phyloP scores from a whole-genome alignment of 2,113 vertebrate species.

The Peromyscus maniculatus region DNA sequence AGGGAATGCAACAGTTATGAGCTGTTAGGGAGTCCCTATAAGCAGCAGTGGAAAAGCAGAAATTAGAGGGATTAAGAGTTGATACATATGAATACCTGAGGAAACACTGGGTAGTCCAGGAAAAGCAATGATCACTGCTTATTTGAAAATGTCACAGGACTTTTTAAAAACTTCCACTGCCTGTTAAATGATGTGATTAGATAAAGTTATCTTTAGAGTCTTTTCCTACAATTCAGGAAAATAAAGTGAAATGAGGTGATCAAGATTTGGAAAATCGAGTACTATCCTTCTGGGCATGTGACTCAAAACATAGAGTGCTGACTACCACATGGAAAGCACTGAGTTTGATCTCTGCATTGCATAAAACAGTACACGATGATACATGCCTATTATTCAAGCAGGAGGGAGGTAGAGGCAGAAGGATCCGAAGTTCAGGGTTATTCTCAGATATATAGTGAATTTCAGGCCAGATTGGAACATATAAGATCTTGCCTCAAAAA shows the following conservation, averaged over 20 bases:
- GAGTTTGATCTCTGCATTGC: too few relatives aligned
- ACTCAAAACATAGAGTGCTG: background rate
- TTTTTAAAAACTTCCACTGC: background rate
- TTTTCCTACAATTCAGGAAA: background rate
- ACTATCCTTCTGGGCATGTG: background rate
- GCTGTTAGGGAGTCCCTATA: background rate
- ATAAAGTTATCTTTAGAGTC: background rate
- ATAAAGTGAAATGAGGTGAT: background rate
- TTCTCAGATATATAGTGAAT: background rate
- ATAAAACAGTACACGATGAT: background rate
- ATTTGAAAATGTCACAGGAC: background rate
- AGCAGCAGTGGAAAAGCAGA: background rate
- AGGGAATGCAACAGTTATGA: background rate
- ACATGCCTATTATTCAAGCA: background rate
- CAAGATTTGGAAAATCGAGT: background rate
- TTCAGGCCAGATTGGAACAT: background rate
- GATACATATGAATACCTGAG: background rate
- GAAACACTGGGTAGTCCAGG: background rate
- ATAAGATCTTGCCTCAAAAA: background rate
- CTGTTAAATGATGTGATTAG: background rate
- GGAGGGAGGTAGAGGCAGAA: background rate
- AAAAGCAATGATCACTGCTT: background rate
- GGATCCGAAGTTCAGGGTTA: background rate
- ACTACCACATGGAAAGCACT: background rate
- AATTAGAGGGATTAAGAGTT: background rate